phyloP scores from a whole-genome alignment of 2,113 vertebrate species.

The Nymphicus hollandicus region DNA sequence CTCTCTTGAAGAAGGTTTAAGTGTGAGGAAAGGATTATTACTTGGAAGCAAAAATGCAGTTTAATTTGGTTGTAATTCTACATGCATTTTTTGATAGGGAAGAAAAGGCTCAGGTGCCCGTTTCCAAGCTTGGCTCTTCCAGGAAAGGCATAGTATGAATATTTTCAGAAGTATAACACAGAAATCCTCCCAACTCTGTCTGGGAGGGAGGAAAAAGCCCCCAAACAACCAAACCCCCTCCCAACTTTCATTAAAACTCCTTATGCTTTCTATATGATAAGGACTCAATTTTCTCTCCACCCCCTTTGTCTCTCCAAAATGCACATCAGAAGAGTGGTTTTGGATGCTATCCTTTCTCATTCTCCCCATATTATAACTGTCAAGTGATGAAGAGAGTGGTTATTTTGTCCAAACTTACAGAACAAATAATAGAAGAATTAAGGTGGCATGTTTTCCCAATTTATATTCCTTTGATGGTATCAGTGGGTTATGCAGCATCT shows the following conservation, averaged over 20 bases:
- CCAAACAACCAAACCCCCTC: not conserved
- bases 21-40: not conserved
- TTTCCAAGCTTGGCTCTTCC: not conserved
- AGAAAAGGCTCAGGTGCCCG: not conserved
- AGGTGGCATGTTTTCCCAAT: fast-evolving
- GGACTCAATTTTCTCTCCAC: not conserved
- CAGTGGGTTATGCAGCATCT: not conserved
- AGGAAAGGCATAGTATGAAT: not conserved
- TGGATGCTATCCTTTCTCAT: not conserved
- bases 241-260: not conserved
- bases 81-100: not conserved
- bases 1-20: not conserved
- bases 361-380: not conserved
- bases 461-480: not conserved
- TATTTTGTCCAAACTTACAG: not conserved
- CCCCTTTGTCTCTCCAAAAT: not conserved
- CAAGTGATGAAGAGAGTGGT: not conserved
- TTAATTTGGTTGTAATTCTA: not conserved
- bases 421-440: not conserved
- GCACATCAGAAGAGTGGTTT: not conserved
- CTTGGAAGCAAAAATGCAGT: not conserved
- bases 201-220: not conserved
- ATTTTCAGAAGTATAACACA: not conserved
- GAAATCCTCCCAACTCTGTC: not conserved
- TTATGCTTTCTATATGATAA: not conserved